Evolutionary conservation across 2,797 vertebrate species (phyloP).

Genomic region (Syngnathus rostellatus): DNA sequence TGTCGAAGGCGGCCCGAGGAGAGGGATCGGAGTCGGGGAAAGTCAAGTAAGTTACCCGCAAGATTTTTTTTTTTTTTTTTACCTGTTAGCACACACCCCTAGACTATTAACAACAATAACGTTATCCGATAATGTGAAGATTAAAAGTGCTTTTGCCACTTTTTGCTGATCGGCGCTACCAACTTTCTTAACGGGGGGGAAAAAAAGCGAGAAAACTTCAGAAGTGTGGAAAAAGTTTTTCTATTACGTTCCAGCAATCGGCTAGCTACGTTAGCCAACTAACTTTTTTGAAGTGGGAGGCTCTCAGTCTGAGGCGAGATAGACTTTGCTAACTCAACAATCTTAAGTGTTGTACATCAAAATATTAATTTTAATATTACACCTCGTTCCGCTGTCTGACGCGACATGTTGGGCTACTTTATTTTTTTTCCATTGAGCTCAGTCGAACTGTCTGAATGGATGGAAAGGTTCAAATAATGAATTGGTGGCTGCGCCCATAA

Average conservation of each 20-base stretch:
- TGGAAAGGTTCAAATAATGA: background rate
- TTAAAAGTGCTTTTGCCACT: background rate
- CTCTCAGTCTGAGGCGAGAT: constrained; percentile 17
- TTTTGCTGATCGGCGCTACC: background rate
- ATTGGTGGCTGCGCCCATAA: background rate
- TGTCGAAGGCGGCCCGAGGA: constrained; percentile 69
- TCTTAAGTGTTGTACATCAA: background rate
- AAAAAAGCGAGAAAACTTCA: constrained; percentile 29
- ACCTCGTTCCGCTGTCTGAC: background rate
- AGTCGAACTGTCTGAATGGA: constrained; percentile 2
- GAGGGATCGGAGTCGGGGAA: constrained; percentile 57
- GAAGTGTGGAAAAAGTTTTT: background rate
- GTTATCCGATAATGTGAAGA: background rate
- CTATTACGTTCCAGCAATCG: constrained; percentile 30
- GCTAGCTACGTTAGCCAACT: constrained; percentile 32
- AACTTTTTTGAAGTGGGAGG: constrained; percentile 10
- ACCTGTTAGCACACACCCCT: background rate
- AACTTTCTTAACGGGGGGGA: constrained; percentile 29
- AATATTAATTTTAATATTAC: background rate
- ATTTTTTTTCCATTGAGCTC: background rate
- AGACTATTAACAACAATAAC: background rate
- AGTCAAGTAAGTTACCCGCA: constrained; percentile 27
- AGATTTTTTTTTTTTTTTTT: background rate
- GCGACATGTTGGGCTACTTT: background rate
- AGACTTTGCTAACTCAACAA: background rate